These are phyloP conservation scores for Eupithecia subfuscata DNA, from an alignment of 2,888 invertebrate species.

Conservation along the genomic window DNA sequence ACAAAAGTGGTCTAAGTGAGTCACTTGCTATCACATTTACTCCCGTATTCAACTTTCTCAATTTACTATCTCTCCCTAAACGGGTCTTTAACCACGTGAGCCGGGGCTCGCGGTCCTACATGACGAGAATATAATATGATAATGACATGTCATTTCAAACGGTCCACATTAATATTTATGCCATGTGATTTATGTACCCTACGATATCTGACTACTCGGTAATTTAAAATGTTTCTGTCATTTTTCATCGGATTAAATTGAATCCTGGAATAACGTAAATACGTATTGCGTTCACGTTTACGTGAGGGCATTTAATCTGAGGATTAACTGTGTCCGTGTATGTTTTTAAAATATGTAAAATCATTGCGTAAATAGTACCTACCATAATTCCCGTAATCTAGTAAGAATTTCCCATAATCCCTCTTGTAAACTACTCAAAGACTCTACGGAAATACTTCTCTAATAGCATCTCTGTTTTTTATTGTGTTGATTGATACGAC, in stretches of 20 bases:
- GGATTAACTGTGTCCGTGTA: neutral
- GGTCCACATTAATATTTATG: slow-evolving; percentile 58
- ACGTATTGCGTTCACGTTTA: slow-evolving; percentile 13
- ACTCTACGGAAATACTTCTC: no score
- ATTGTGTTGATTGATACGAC: no score
- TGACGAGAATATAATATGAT: slow-evolving; percentile 56
- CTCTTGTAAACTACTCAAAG: no score
- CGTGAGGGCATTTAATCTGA: slow-evolving; percentile 1
- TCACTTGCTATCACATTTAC: neutral
- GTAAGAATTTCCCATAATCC: no score
- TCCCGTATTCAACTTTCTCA: neutral
- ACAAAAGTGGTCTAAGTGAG: neutral
- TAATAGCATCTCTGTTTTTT: no score
- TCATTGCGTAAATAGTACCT: neutral
- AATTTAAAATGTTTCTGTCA: slow-evolving; percentile 30
- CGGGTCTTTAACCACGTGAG: slow-evolving; percentile 21
- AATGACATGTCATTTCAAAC: slow-evolving; percentile 55
- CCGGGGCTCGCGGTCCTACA: slow-evolving; percentile 41
- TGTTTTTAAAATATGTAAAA: neutral
- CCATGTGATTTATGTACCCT: slow-evolving; percentile 48
- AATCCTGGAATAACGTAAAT: slow-evolving; percentile 18
- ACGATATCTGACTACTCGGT: slow-evolving; percentile 48
- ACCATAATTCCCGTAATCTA: no score
- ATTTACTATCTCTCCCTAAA: slow-evolving; percentile 18
- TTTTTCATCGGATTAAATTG: slow-evolving; percentile 33